Percentiles rank a stretch among this genome's conserved stretches.
Evolutionary conservation across 2,113 vertebrate genomes (phyloP).

Genomic region (Eretmochelys imbricata): DNA sequence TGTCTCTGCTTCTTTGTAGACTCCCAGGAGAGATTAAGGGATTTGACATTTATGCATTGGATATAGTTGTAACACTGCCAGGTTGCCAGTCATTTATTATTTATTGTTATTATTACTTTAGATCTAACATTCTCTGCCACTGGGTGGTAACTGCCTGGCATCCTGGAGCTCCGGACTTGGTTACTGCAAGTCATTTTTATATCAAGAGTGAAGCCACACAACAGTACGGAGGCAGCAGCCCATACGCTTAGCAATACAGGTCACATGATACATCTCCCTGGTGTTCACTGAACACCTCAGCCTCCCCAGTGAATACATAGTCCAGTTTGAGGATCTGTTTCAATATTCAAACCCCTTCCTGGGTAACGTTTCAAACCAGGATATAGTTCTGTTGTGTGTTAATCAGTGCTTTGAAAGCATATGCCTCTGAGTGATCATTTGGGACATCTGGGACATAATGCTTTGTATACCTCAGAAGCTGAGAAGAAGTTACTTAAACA

Average conservation of each 20-base stretch:
- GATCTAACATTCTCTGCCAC: not conserved
- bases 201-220: rapidly evolving
- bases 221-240: not conserved
- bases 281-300: not conserved
- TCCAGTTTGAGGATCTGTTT: not conserved
- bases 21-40: not conserved
- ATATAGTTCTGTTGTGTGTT: not conserved
- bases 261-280: not conserved
- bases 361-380: not conserved
- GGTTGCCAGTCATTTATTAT: not conserved
- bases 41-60: not conserved
- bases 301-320: not conserved
- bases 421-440: not conserved
- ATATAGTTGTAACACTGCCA: not conserved
- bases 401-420: not conserved
- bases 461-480: not conserved
- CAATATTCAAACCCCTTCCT: not conserved
- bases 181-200: not conserved
- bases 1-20: not conserved
- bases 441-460: not conserved
- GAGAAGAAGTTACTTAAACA: not conserved
- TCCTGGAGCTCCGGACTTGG: not conserved
- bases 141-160: not conserved
- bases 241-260: not conserved
- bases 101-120: not conserved